Conservation (phyloP, 1,140 invertebrate genomes). For the Pseudomyrmex gracilis region DNA sequence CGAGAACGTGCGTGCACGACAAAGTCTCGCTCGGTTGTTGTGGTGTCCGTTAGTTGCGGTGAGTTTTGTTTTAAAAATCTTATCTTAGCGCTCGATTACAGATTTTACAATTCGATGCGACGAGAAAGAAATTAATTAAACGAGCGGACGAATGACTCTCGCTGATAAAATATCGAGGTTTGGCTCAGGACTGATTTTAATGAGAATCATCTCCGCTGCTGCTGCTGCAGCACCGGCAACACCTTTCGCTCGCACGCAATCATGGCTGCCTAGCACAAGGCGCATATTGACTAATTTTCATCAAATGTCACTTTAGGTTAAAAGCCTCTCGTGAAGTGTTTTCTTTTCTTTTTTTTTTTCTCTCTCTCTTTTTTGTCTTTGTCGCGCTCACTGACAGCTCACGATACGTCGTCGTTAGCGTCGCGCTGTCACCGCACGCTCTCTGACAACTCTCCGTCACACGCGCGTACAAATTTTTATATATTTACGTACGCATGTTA, state of each 20-base stretch:
- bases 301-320: conserved; percentile 64
- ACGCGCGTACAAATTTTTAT: too few species aligned
- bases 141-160: conserved; percentile 13
- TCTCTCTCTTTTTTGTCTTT: too few species aligned
- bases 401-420: neutral
- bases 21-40: conserved; percentile 15
- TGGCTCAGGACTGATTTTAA: conserved; percentile 8
- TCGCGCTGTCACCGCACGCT: neutral
- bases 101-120: neutral
- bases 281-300: conserved; percentile 81
- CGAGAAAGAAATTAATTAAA: neutral
- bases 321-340: conserved; percentile 51
- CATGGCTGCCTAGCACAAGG: conserved; percentile 82
- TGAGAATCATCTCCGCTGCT: neutral
- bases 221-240: conserved; percentile 69
- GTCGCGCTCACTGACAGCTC: conserved; percentile 31
- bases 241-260: conserved; percentile 81
- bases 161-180: conserved; percentile 21
- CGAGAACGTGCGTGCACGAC: neutral
- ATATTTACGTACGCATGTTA: neutral
- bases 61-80: conserved; percentile 8
- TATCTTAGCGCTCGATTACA: neutral
- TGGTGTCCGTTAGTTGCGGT: conserved; percentile 6
- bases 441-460: neutral
- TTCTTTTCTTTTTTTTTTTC: neutral